phyloP scores from a whole-genome alignment of 2,113 vertebrate species.

The Lepus timidus region DNA sequence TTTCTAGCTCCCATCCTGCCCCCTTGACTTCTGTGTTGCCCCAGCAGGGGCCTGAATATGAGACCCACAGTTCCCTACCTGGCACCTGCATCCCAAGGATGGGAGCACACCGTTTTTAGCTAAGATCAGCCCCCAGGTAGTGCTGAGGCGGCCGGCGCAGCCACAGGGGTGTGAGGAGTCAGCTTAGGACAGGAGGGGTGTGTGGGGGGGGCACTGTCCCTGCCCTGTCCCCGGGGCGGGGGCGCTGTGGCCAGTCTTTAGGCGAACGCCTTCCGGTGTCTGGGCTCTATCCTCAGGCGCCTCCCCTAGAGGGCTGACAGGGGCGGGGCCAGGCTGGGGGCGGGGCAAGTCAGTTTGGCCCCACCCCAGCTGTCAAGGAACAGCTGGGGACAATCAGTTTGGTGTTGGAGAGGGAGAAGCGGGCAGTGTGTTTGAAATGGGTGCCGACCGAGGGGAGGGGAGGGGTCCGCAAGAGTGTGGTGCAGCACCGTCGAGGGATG shows the following conservation, averaged over 20 bases:
- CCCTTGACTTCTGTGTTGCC: background rate
- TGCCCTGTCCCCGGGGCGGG: background rate
- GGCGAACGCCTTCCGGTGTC: background rate
- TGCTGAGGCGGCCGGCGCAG: background rate
- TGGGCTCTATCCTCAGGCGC: too few species aligned
- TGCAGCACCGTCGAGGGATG: background rate
- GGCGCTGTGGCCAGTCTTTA: background rate
- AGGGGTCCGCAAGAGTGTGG: background rate
- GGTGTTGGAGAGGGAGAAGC: background rate
- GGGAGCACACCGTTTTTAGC: background rate
- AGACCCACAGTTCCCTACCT: background rate
- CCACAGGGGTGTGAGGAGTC: background rate
- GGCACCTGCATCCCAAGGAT: background rate
- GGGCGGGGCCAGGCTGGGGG: background rate
- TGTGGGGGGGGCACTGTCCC: background rate
- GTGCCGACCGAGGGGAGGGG: background rate
- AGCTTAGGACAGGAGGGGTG: background rate
- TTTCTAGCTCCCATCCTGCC: background rate
- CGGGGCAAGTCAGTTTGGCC: conserved; percentile 46
- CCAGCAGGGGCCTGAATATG: background rate
- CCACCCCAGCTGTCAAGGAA: conserved; percentile 73
- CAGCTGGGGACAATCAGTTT: background rate
- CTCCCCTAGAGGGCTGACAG: background rate
- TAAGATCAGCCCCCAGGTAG: background rate
- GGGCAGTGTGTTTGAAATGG: background rate